Conservation (phyloP, 2,113 vertebrate genomes). For the Candoia aspera region DNA sequence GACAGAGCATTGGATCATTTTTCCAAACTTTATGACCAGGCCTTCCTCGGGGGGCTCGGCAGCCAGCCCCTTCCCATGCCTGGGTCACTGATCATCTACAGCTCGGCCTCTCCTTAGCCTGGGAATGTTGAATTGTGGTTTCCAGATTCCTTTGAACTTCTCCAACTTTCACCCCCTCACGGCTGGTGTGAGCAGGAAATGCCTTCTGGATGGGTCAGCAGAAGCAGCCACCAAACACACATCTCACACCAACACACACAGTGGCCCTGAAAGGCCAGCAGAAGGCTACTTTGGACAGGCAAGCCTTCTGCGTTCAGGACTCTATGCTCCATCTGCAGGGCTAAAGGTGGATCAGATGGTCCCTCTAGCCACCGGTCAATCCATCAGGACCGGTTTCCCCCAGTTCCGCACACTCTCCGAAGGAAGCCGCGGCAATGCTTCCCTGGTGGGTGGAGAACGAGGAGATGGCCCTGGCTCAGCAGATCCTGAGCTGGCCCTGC, state of each 20-base stretch:
- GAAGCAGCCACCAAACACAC: neutral
- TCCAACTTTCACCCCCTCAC: slow-evolving; percentile 33
- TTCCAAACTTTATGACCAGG: slow-evolving; percentile 4
- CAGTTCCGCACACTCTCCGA: too few species aligned
- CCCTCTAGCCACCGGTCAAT: too few species aligned
- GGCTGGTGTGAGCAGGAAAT: slow-evolving; percentile 32
- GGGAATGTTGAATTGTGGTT: slow-evolving; percentile 37
- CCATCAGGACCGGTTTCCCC: too few species aligned
- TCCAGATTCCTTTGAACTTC: slow-evolving; percentile 24
- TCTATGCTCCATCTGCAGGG: neutral
- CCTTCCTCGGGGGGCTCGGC: neutral
- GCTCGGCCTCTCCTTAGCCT: neutral
- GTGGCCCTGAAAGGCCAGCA: neutral
- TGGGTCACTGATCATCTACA: neutral
- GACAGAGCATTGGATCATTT: neutral
- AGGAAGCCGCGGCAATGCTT: too few species aligned
- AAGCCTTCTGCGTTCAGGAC: neutral
- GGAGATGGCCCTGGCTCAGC: too few species aligned
- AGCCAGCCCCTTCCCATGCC: neutral
- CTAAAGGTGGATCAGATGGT: neutral
- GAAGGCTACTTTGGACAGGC: neutral
- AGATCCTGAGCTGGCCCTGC: too few species aligned
- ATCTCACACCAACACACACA: neutral
- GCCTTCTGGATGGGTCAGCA: slow-evolving; percentile 33
- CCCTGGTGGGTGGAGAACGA: too few species aligned